A percentile compares a stretch with the other conserved stretches of the same genome.
Evolutionary conservation across 2,113 vertebrate species (phyloP).

Genomic region (Craseonycteris thonglongyai): DNA sequence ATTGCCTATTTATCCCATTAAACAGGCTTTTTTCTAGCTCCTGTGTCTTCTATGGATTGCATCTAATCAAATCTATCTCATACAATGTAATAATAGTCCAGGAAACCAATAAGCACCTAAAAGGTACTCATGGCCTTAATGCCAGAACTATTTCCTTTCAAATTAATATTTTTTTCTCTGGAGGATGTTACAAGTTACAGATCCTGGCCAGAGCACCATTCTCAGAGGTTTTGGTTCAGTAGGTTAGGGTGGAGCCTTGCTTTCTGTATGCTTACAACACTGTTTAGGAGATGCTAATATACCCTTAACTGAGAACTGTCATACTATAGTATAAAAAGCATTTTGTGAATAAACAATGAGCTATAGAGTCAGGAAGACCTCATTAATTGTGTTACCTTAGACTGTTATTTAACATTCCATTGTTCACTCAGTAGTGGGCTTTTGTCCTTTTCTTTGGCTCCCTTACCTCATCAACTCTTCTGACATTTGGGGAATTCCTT

Average conservation of each 20-base stretch:
- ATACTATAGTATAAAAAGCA: background rate
- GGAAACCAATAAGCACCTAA: background rate
- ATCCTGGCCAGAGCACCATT: background rate
- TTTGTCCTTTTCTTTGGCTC: background rate
- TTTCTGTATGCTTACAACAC: background rate
- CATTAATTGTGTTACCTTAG: background rate
- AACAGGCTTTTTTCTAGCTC: background rate
- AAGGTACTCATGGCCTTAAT: background rate
- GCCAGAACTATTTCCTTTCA: background rate
- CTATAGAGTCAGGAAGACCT: background rate
- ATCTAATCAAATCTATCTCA: conserved; percentile 20
- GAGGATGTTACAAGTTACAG: background rate
- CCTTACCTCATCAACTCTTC: background rate
- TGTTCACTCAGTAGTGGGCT: background rate
- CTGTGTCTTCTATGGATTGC: background rate
- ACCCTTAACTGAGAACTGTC: background rate
- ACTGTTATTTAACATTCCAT: background rate
- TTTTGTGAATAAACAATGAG: background rate
- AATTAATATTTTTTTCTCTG: background rate
- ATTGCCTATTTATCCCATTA: background rate
- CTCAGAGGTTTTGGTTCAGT: background rate
- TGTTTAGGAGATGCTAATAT: background rate
- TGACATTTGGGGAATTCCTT: background rate
- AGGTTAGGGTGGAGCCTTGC: background rate
- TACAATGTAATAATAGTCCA: background rate